A percentile compares a stretch with the other conserved stretches of the same genome.
Conservation (phyloP, 2,888 invertebrate species). For the Strigamia maritima region DNA sequence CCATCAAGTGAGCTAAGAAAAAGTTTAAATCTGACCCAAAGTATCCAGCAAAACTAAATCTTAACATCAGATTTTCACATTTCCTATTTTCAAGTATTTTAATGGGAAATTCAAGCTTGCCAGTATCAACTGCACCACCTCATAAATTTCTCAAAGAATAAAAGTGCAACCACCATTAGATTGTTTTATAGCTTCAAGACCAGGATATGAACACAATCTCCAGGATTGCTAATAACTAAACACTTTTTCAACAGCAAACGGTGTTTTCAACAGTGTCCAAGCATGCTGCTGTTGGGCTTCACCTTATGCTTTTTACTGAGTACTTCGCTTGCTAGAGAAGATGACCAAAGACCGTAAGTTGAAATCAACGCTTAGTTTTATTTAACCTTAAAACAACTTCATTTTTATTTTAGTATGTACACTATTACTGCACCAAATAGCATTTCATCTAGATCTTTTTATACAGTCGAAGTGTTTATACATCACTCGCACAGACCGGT, state of each 20-base stretch:
- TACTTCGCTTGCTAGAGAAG: not conserved
- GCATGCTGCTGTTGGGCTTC: not conserved
- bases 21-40: too few relatives aligned
- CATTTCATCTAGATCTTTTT: not conserved
- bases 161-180: not conserved
- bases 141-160: not conserved
- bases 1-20: too few relatives aligned
- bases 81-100: not conserved
- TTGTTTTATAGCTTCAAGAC: not conserved
- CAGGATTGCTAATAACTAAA: not conserved
- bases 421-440: not conserved
- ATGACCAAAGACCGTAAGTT: not conserved
- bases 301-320: not conserved
- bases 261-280: not conserved
- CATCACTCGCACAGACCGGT: not conserved
- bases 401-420: not conserved
- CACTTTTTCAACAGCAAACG: not conserved
- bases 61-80: too few relatives aligned
- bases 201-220: constrained; percentile 5
- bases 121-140: not conserved
- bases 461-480: not conserved
- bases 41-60: too few relatives aligned
- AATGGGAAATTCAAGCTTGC: not conserved
- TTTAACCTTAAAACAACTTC: too few relatives aligned
- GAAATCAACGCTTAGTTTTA: not conserved